A percentile compares a stretch with the other conserved stretches of the same genome.
Evolutionary conservation across 2,888 invertebrate genomes (phyloP).

Genomic region (Villa cingulata): DNA sequence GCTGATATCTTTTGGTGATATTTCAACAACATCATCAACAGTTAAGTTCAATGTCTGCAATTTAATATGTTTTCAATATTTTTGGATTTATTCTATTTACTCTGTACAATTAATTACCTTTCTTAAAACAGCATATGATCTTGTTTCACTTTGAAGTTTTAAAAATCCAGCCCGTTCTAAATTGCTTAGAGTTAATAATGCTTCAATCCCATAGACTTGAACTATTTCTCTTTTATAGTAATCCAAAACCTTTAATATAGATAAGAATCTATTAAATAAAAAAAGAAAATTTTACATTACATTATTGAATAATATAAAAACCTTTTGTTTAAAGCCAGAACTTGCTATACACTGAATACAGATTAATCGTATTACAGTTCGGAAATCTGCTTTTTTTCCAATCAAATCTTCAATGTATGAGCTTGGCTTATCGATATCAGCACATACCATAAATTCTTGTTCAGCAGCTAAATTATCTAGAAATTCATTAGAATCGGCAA

Average conservation of each 20-base stretch:
- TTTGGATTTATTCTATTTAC: background rate
- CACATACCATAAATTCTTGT: conserved; percentile 83
- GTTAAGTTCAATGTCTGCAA: conserved; percentile 63
- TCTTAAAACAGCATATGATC: conserved; percentile 62
- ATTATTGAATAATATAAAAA: no score
- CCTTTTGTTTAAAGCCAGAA: conserved; percentile 83
- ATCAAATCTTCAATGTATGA: conserved; percentile 87
- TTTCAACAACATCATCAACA: conserved; percentile 75
- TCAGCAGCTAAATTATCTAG: conserved; percentile 68
- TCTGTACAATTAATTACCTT: conserved; percentile 40
- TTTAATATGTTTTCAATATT: background rate
- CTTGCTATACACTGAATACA: conserved; percentile 87
- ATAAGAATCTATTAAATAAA: background rate
- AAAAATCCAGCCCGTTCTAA: conserved; percentile 78
- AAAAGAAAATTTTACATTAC: conserved; percentile 13
- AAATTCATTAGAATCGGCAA: conserved; percentile 58
- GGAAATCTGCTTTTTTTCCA: conserved; percentile 65
- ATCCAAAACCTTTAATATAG: conserved; percentile 34
- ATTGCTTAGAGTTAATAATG: conserved; percentile 67
- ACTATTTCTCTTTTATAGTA: conserved; percentile 59
- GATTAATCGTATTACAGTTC: conserved; percentile 74
- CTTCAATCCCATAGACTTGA: conserved; percentile 77
- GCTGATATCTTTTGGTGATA: conserved; percentile 72
- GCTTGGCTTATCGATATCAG: conserved; percentile 80
- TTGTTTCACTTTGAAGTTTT: conserved; percentile 53